Base-by-base conservation (phyloP, 2,113 vertebrate genomes). In the Xiphias gladius region DNA sequence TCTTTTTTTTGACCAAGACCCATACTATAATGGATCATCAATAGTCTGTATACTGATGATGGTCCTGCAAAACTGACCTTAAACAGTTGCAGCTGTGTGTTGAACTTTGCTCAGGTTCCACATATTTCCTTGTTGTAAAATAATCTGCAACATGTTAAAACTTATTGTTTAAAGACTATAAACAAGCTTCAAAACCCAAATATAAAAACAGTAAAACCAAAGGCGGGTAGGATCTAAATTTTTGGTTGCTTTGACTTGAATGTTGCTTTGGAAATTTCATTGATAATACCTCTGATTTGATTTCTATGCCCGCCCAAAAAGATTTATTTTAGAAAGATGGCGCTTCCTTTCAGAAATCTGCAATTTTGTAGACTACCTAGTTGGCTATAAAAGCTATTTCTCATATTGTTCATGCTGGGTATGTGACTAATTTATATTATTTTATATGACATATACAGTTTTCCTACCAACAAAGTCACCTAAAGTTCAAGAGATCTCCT, bases 401-500 rank as follows among this genome's bases (percentile, higher is more conserved):
- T 59, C 24, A 28, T 62, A 37, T 63, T 20, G 4, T 41, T 58
- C 0, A 12, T 70, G 22, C 35, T 58, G 55, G 59, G 58, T 48
- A 35, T 35, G 32, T 35, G 32, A 35, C 32, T 35, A 6, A 35
- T 35, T 35, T 35, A 4, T 35, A 35, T 54, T 64, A 19, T 48
- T 79, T 62, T 46, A 39, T 58, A 68, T 61, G 43, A 59, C 57
- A 37, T 30, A 22, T 20, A 71, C 19, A n/a, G 0, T 55, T 64
- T 57, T 71, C 55, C 64, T 26, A 5, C 22, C 22, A n/a, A 48
- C 32, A 14, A 71, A 76, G 72, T 70, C 64, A 66, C 35, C 14
- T 59, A 43, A 43, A 61, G 78, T 73, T 65, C 62, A 73, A 55
- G 57, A 65, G 46, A 70, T 86, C 83, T 76, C 28, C 24, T n/a